Base-by-base conservation (phyloP, 2,888 invertebrate species). In the Mylabris sibirica region DNA sequence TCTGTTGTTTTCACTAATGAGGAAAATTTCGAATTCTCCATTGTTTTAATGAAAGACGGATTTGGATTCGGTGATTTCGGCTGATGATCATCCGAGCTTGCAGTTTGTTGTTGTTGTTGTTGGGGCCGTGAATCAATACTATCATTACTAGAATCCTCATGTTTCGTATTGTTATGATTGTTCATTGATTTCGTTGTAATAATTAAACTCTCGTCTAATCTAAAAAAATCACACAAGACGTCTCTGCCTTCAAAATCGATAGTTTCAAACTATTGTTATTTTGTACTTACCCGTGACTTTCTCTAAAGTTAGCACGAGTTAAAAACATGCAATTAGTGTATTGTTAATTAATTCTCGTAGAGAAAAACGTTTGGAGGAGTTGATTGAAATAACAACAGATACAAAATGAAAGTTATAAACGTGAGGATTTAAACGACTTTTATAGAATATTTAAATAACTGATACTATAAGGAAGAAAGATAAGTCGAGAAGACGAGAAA, bases 211-310 rank as follows among this genome's bases (percentile, higher is more conserved):
- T 92, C 91, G 76, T 91, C 91, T 80, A 92, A 84, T 68, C 84
- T 84, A 38, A 8, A 34, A 34, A n/a, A 60, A 3, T 61, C 2
- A n/a, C n/a, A n/a, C n/a, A n/a, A n/a, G n/a, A n/a, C n/a, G n/a
- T n/a, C n/a, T n/a, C n/a, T n/a, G n/a, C n/a, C 12, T 4, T 4
- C 12, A 12, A 2, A n/a, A 14, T 60, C n/a, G 30, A 30, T 30
- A 30, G 8, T 6, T 30, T 1, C 30, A 6, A 14, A 57, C 0
- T 11, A 22, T 22, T 44, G 1, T 22, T 20, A 1, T 5, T n/a
- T 24, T 6, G 5, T n/a, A 87, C 90, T 86, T 86, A 91, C 91
- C 90, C 90, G 80, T 91, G 90, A 72, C 89, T 89, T 78, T 91
- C 90, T 76, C 91, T 91, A 64, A 66, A 68, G 67, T 76, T 73